phyloP scores from a whole-genome alignment of 92 coral and sea anemone genomes.

The Diadumene lineata region DNA sequence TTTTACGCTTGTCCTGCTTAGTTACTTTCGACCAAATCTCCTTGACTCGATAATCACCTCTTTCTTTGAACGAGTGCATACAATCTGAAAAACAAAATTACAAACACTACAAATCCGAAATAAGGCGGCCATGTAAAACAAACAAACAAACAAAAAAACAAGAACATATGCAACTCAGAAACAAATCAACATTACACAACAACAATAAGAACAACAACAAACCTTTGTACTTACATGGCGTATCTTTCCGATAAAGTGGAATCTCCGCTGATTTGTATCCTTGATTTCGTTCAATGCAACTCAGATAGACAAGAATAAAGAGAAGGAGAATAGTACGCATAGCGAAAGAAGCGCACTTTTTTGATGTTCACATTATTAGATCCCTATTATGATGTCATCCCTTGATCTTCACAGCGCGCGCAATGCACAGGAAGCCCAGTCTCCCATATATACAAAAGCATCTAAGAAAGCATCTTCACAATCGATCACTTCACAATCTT shows the following conservation, averaged over 20 bases:
- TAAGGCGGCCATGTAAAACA: too few species aligned
- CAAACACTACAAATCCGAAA: too few species aligned
- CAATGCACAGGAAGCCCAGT: too few species aligned
- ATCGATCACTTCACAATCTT: too few species aligned
- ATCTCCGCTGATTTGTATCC: conserved; percentile 42
- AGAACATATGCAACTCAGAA: too few species aligned
- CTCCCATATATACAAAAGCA: too few species aligned
- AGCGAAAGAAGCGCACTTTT: not conserved
- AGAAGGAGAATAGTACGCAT: conserved; percentile 2
- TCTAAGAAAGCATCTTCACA: too few species aligned
- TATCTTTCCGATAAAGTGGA: conserved; percentile 59
- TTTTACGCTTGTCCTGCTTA: not conserved
- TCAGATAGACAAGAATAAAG: not conserved
- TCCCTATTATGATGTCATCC: not conserved
- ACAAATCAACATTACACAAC: too few species aligned
- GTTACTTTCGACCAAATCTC: conserved; percentile 27
- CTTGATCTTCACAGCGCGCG: too few species aligned
- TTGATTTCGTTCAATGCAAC: not conserved
- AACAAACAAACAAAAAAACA: too few species aligned
- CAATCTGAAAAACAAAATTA: conserved; percentile 25
- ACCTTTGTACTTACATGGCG: conserved; percentile 48
- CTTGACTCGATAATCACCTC: conserved; percentile 13
- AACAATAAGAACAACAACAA: not conserved
- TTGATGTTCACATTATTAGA: not conserved
- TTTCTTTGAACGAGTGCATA: conserved; percentile 15